phyloP scores from a whole-genome alignment of 2,113 vertebrate species.

The Chiloscyllium plagiosum region DNA sequence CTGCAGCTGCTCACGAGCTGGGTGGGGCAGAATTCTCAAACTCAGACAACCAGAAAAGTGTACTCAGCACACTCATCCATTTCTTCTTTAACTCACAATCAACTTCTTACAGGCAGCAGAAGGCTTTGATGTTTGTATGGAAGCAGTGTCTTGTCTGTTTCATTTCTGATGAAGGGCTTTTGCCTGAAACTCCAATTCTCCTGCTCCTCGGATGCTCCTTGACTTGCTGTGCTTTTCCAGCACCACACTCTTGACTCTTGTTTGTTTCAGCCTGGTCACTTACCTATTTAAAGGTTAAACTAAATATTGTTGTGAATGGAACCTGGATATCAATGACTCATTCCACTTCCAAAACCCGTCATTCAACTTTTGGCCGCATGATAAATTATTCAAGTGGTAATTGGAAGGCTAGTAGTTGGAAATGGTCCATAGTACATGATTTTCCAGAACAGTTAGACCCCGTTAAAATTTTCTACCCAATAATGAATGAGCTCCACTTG shows the following conservation, averaged over 20 bases:
- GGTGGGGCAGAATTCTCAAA: background rate
- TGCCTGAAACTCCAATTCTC: no score
- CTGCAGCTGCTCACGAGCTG: background rate
- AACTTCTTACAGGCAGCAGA: background rate
- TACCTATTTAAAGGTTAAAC: background rate
- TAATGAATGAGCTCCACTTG: background rate
- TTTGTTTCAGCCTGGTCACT: no score
- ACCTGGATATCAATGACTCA: background rate
- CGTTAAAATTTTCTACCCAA: background rate
- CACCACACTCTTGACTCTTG: no score
- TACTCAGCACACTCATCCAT: background rate
- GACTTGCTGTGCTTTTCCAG: no score
- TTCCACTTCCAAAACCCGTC: background rate
- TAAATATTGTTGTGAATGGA: background rate
- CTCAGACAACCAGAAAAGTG: background rate
- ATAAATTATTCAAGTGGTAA: background rate
- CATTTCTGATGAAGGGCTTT: background rate
- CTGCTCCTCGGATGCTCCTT: no score
- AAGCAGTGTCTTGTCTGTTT: background rate
- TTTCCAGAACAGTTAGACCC: background rate
- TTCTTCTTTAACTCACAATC: background rate
- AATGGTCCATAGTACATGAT: background rate
- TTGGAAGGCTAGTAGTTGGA: background rate
- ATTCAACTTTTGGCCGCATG: background rate
- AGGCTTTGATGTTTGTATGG: background rate